Evolutionary conservation across 2,797 vertebrate genomes (phyloP).

Genomic region (Sciurus carolinensis): DNA sequence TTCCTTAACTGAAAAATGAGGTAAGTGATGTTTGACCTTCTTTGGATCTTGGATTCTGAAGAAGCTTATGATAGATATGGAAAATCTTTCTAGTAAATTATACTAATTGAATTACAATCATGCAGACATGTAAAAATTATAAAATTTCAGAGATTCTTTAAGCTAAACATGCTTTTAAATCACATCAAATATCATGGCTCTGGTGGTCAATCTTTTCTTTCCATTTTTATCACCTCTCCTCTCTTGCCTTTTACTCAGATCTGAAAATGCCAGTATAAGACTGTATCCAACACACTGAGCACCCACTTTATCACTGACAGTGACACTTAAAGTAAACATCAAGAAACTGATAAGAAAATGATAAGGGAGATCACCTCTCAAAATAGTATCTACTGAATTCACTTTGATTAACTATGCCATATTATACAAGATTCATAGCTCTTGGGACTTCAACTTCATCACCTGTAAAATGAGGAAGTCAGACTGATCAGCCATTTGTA

Average conservation of each 20-base stretch:
- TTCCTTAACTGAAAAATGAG: slow-evolving; percentile 57
- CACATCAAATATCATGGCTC: background rate
- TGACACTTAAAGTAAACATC: background rate
- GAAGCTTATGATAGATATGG: background rate
- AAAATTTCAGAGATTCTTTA: slow-evolving; percentile 18
- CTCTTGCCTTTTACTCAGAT: background rate
- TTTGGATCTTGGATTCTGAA: background rate
- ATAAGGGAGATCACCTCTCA: background rate
- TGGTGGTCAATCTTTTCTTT: slow-evolving; percentile 14
- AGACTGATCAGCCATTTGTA: slow-evolving; percentile 4
- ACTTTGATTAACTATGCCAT: slow-evolving; percentile 10
- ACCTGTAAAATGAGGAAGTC: slow-evolving; percentile 72
- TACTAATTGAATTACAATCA: background rate
- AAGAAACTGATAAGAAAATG: background rate
- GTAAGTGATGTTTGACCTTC: background rate
- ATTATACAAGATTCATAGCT: background rate
- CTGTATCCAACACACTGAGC: background rate
- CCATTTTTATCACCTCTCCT: background rate
- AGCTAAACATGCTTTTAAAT: slow-evolving; percentile 17
- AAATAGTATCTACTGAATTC: slow-evolving; percentile 41
- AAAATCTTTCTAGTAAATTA: background rate
- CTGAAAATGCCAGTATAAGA: slow-evolving; percentile 26
- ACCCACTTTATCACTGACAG: background rate
- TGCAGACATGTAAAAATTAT: background rate
- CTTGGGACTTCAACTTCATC: slow-evolving; percentile 35